Conservation (phyloP, 2,888 invertebrate genomes). For the Euzetes globulus region DNA sequence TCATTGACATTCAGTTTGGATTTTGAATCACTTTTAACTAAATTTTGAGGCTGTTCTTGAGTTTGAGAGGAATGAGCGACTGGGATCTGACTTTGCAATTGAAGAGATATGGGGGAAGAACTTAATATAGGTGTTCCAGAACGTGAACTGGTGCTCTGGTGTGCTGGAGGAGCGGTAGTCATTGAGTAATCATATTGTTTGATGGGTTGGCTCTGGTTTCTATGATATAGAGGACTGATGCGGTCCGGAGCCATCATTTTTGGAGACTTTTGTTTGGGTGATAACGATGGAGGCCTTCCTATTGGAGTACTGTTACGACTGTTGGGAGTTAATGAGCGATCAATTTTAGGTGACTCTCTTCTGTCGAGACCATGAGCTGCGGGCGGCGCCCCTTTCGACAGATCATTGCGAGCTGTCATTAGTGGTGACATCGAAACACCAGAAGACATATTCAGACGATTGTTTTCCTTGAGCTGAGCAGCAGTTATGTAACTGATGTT, state of each 20-base stretch:
- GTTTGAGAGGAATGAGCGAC: conserved; percentile 15
- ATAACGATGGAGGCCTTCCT: conserved; percentile 33
- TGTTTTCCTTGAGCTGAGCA: conserved; percentile 45
- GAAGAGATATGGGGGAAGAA: conserved; percentile 35
- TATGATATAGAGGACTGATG: conserved; percentile 38
- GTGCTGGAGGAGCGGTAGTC: conserved; percentile 40
- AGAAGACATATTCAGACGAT: conserved; percentile 40
- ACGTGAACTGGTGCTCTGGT: conserved; percentile 39
- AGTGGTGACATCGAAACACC: conserved; percentile 32
- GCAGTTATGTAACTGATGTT: conserved; percentile 44
- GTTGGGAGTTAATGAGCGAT: conserved; percentile 41
- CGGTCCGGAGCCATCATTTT: conserved; percentile 38
- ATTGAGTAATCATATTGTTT: conserved; percentile 29
- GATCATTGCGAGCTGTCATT: background rate
- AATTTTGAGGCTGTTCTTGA: conserved; percentile 41
- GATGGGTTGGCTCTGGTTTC: background rate
- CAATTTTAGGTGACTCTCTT: conserved; percentile 33
- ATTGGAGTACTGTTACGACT: conserved; percentile 36
- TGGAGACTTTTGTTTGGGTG: conserved; percentile 38
- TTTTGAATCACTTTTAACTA: conserved; percentile 39
- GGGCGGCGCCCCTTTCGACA: conserved; percentile 8
- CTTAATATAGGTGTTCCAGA: conserved; percentile 33
- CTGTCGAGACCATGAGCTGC: conserved; percentile 24
- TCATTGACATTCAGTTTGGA: conserved; percentile 33
- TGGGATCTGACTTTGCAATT: conserved; percentile 30